These are phyloP conservation scores for Limnephilus marmoratus DNA, from an alignment of 2,888 invertebrate genomes.

Conservation along the genomic window DNA sequence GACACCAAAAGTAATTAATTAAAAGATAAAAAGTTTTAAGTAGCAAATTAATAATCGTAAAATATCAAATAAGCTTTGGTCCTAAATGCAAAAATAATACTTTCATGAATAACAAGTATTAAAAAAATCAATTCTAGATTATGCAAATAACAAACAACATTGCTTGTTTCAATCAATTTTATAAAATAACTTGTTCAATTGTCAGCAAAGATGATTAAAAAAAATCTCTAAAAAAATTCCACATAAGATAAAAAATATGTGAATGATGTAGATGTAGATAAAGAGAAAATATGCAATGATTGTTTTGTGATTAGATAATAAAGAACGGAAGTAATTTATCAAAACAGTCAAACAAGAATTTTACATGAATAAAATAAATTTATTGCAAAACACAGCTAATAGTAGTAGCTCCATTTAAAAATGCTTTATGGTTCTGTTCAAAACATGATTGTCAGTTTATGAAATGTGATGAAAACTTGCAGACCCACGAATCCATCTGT, in stretches of 20 bases:
- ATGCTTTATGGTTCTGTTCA: neutral
- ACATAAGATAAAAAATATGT: neutral
- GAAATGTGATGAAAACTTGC: neutral
- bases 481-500: neutral
- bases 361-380: neutral
- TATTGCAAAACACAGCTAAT: neutral
- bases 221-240: too few relatives aligned
- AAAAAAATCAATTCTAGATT: constrained; percentile 21
- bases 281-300: neutral
- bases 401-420: neutral
- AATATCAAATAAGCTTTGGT: constrained; percentile 58
- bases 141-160: constrained; percentile 4
- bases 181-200: constrained; percentile 18
- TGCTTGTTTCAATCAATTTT: neutral
- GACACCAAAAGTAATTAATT: neutral
- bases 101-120: constrained; percentile 53
- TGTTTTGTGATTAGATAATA: neutral
- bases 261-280: neutral
- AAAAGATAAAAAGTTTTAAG: constrained; percentile 39
- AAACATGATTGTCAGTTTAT: neutral
- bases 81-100: constrained; percentile 62
- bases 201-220: neutral
- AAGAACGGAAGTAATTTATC: neutral
- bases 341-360: neutral
- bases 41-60: constrained; percentile 40